Conservation (phyloP, 2,888 invertebrate species). For the Rhamnusium bicolor region DNA sequence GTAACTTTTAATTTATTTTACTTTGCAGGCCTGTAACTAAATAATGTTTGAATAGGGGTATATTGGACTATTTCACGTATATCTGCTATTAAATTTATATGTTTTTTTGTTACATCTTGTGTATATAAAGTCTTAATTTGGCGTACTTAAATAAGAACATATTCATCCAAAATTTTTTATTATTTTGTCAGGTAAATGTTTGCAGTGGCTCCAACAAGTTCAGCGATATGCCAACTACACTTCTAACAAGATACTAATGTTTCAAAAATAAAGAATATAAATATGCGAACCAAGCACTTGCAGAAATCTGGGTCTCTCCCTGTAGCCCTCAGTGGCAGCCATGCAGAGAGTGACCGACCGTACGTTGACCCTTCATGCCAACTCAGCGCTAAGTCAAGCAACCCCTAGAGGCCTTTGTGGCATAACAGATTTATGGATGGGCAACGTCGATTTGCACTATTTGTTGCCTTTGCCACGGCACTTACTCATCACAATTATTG, state of each 20-base stretch:
- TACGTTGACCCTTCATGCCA: constrained; percentile 22
- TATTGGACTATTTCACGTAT: too few relatives aligned
- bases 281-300: neutral
- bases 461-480: neutral
- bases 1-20: too few relatives aligned
- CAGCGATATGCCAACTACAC: neutral
- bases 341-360: constrained; percentile 27
- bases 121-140: too few relatives aligned
- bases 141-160: too few relatives aligned
- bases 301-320: constrained; percentile 4
- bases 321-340: constrained; percentile 14
- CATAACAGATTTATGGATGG: neutral
- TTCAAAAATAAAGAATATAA: neutral
- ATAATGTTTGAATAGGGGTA: too few relatives aligned
- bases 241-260: neutral
- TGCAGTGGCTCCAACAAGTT: neutral
- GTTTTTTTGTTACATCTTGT: too few relatives aligned
- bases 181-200: too few relatives aligned
- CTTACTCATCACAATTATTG: neutral
- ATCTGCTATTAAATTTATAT: too few relatives aligned
- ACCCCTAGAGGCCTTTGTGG: neutral
- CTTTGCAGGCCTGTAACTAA: too few relatives aligned
- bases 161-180: too few relatives aligned
- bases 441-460: constrained; percentile 4
- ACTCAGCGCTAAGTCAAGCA: constrained; percentile 6